Percentiles rank a stretch among this genome's conserved stretches.
phyloP scores from a whole-genome alignment of 2,888 invertebrate genomes.

The Drosophila subsilvestris region DNA sequence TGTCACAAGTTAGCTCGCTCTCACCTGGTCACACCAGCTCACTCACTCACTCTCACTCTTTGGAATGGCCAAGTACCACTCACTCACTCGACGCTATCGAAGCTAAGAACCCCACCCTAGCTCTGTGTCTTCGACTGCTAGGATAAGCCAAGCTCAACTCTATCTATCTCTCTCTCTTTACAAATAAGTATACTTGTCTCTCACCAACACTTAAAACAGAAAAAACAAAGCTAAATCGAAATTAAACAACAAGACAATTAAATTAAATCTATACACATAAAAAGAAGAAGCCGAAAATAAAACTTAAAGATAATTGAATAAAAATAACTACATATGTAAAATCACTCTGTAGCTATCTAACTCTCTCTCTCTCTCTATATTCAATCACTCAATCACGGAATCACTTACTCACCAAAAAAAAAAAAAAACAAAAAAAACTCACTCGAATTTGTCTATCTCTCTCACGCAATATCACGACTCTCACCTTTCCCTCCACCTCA shows the following conservation, averaged over 20 bases:
- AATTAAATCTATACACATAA: constrained; percentile 33
- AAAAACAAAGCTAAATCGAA: constrained; percentile 32
- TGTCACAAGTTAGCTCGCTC: constrained; percentile 13
- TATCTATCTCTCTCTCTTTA: constrained; percentile 7
- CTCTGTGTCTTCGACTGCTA: constrained; percentile 16
- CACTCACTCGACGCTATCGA: constrained; percentile 11
- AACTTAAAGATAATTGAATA: constrained; percentile 34
- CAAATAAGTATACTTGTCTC: constrained; percentile 35
- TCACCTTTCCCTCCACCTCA: constrained; percentile 41
- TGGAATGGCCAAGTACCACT: constrained; percentile 12
- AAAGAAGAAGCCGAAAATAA: constrained; percentile 27
- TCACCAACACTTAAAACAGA: constrained; percentile 4
- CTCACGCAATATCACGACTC: constrained; percentile 67
- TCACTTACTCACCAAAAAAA: constrained; percentile 63
- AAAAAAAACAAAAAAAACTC: constrained; percentile 30
- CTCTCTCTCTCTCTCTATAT: constrained; percentile 33
- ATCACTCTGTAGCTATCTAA: constrained; percentile 47
- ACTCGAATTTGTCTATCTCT: constrained; percentile 41
- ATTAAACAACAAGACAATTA: constrained; percentile 22
- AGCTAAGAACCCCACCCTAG: not conserved
- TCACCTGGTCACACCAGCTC: constrained; percentile 44
- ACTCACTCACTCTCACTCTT: constrained; percentile 38
- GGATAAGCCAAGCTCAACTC: constrained; percentile 3
- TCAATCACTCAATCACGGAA: constrained; percentile 63
- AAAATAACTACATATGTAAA: constrained; percentile 62